Base-by-base conservation (phyloP, 2,888 invertebrate genomes). In the Drosophila melanosoma region DNA sequence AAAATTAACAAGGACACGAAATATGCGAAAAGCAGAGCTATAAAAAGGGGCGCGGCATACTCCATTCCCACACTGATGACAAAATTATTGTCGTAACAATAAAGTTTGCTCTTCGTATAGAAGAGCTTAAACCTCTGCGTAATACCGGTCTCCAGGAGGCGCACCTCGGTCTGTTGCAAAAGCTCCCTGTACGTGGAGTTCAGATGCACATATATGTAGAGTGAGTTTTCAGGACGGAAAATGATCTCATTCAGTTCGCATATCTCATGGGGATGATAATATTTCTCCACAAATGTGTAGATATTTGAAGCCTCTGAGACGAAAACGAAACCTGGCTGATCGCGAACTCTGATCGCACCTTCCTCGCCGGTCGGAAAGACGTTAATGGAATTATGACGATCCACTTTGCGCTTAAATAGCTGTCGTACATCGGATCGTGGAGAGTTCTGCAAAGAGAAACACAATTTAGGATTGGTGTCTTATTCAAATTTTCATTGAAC, bases 211-310 rank as follows among this genome's bases (percentile, higher is more conserved):
- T 82, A 52, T 0, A 80, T 62, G 11, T 82, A 84, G 20, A 92
- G 35, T n/a, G 71, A 38, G 6, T 75, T 83, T 56, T 91, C 91
- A 0, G 88, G 74, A 5, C 92, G 80, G 6, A 93, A 80, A 6
- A 76, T 62, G 1, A 93, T 85, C 68, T 93, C 92, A 74, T 93
- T 92, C 1, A 93, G 62, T 40, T 93, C 92, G 45, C 93, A 93
- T 6, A 93, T 91, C 65, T 93, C 92, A 56, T 91, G 82, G 0
- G 91, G 90, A n/a, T 86, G 58, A 42, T 84, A 93, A 29, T 82
- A 83, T n/a, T 87, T 84, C 56, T 91, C 91, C 8, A 93, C 84
- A 20, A 89, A 72, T 29, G 76, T 65, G 58, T 89, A 92, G 0
- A 88, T 83, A 3, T 76, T 83, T 1, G 91, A 88, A 1, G 89